Percentiles rank a stretch among this genome's conserved stretches.
These are phyloP conservation scores for Teleogryllus oceanicus DNA, from an alignment of 2,888 invertebrate genomes.

Conservation along the genomic window DNA sequence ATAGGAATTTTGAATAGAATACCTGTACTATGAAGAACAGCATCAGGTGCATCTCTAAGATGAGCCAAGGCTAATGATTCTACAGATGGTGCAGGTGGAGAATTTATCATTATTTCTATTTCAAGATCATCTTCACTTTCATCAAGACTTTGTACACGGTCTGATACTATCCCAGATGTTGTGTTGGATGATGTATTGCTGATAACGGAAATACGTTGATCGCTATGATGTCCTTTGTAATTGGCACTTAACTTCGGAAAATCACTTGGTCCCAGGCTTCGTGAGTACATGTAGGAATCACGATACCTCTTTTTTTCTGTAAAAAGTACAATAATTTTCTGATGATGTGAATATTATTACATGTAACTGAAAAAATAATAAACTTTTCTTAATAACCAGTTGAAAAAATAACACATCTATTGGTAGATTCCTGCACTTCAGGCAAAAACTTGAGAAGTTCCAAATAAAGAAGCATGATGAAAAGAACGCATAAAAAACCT, in stretches of 20 bases:
- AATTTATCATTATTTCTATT: slow-evolving; percentile 75
- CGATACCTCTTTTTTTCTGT: slow-evolving; percentile 60
- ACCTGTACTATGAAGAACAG: too few species aligned
- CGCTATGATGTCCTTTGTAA: slow-evolving; percentile 58
- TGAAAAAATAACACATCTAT: slow-evolving; percentile 19
- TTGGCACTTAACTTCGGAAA: slow-evolving; percentile 31
- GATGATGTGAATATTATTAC: not conserved
- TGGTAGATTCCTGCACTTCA: too few species aligned
- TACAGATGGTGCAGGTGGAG: slow-evolving; percentile 79
- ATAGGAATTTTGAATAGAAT: too few species aligned
- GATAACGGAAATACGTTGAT: slow-evolving; percentile 84
- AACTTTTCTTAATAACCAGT: slow-evolving; percentile 12
- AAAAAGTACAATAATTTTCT: slow-evolving; percentile 26
- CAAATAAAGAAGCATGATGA: too few species aligned
- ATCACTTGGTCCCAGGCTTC: slow-evolving; percentile 32
- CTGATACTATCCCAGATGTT: slow-evolving; percentile 94
- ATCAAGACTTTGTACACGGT: slow-evolving; percentile 90
- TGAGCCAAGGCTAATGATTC: slow-evolving; percentile 79
- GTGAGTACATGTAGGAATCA: slow-evolving; percentile 70
- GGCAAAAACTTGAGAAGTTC: too few species aligned
- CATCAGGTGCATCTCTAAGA: slow-evolving; percentile 56
- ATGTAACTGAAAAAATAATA: not conserved
- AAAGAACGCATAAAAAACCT: not conserved
- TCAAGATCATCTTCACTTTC: slow-evolving; percentile 61
- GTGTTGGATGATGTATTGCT: slow-evolving; percentile 95